A percentile compares a stretch with the other conserved stretches of the same genome.
Evolutionary conservation across 2,797 vertebrate genomes (phyloP).

Genomic region (Sebastes diaconus): DNA sequence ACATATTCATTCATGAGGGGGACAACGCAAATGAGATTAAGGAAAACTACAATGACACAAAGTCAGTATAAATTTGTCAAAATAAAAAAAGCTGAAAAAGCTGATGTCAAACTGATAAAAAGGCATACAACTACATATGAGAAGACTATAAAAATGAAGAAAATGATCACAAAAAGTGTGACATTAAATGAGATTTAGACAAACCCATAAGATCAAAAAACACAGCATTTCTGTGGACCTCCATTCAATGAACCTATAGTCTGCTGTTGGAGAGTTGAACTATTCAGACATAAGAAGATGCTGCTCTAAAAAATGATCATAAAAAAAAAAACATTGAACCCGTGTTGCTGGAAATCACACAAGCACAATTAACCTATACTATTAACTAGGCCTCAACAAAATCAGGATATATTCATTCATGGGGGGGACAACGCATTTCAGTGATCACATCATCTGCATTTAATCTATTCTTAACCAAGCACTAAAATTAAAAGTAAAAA

Average conservation of each 20-base stretch:
- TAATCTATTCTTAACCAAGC: background rate
- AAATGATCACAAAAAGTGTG: background rate
- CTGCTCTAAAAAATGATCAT: background rate
- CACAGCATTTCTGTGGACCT: background rate
- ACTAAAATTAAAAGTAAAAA: no score
- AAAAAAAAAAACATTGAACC: background rate
- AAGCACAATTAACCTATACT: background rate
- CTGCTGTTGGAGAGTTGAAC: background rate
- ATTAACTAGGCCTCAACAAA: constrained; percentile 38
- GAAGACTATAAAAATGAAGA: background rate
- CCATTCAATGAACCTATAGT: background rate
- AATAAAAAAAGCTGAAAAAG: background rate
- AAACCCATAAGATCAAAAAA: background rate
- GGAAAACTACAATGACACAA: background rate
- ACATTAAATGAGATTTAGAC: background rate
- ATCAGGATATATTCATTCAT: constrained; percentile 49
- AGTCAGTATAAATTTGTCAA: background rate
- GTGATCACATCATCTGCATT: constrained; percentile 5
- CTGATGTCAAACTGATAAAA: background rate
- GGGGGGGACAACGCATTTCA: constrained; percentile 24
- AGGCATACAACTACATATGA: background rate
- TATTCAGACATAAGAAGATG: background rate
- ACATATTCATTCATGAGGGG: constrained; percentile 44
- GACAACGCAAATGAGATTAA: constrained; percentile 2
- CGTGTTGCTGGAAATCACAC: background rate